Base-by-base conservation (phyloP, 2,797 vertebrate genomes). In the Loriculus beryllinus region DNA sequence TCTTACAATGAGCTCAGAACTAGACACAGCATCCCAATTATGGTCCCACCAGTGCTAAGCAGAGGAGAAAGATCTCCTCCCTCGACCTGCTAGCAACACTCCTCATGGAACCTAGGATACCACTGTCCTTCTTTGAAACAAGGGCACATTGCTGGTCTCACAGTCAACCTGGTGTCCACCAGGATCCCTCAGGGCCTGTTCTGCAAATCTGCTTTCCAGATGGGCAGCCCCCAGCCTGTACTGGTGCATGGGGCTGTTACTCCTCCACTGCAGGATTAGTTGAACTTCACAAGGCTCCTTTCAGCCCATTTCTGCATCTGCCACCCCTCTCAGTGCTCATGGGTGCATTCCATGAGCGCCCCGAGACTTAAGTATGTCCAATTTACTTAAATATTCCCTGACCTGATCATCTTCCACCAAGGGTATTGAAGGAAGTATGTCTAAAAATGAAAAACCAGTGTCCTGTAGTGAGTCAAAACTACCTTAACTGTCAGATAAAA, bases 81-180 rank as follows among this genome's bases (percentile, higher is more conserved):
- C 13, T 52, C 0, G 0, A 26, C 7, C 42, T 33, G n/a, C 8
- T 8, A 57, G 14, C 39, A 43, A 10, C 13, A 31, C 23, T 31
- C 35, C 42, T 64, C 22, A n/a, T 1, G 14, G 51, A 77, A 65
- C 23, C 45, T 13, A 21, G 39, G 26, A 74, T 21, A 74, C 12
- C 39, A 25, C 1, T 6, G 9, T 35, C 18, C 16, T 8, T 19
- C 60, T 39, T 4, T 57, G n/a, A 2, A 39, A 14, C 39, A 74
- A 47, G 23, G 22, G 8, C 19, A 39, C 15, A 9, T 2, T 8
- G 13, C 17, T 31, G 12, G 25, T 3, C 33, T 88, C 39, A 31
- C 1, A 4, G 4, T 31, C 60, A 76, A 4, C 14, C 1, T 18
- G 19, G 21, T 16, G 19, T 10, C 10, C 35, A 82, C 9, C 45